These are phyloP conservation scores for Ornithoptera priamus DNA, from an alignment of 2,888 invertebrate genomes.

Conservation along the genomic window DNA sequence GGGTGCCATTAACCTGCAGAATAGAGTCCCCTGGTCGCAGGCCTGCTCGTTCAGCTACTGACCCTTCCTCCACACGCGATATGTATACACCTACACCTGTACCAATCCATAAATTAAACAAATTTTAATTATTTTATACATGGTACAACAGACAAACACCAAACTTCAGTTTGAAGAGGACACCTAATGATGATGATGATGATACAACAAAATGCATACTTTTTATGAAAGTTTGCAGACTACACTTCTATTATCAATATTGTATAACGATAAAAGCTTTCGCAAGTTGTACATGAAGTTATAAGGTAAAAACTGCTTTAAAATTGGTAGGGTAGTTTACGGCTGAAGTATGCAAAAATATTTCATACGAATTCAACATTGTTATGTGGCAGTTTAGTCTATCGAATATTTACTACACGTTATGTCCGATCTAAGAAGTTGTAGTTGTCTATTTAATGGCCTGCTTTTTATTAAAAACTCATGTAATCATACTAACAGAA, in stretches of 20 bases:
- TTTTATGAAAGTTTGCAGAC: no score
- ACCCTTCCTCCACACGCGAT: constrained; percentile 93
- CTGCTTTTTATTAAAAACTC: neutral
- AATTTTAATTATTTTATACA: no score
- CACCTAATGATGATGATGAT: no score
- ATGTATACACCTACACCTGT: constrained; percentile 94
- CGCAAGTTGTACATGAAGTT: neutral
- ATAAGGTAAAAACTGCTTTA: neutral
- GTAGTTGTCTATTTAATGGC: no score
- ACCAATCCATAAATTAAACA: constrained; percentile 29
- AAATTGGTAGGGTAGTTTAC: neutral
- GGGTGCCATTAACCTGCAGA: constrained; percentile 95
- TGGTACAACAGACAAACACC: no score
- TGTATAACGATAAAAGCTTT: neutral
- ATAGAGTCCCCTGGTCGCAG: constrained; percentile 96
- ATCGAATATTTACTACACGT: no score
- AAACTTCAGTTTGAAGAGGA: no score
- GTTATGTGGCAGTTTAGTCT: neutral
- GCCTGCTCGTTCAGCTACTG: constrained; percentile 93
- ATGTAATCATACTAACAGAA: neutral
- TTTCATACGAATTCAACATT: neutral
- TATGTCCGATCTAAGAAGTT: no score
- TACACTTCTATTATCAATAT: neutral
- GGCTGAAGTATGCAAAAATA: neutral
- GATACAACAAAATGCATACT: no score